Evolutionary conservation across 1,140 invertebrate species (phyloP).

Genomic region (Lethrus apterus): DNA sequence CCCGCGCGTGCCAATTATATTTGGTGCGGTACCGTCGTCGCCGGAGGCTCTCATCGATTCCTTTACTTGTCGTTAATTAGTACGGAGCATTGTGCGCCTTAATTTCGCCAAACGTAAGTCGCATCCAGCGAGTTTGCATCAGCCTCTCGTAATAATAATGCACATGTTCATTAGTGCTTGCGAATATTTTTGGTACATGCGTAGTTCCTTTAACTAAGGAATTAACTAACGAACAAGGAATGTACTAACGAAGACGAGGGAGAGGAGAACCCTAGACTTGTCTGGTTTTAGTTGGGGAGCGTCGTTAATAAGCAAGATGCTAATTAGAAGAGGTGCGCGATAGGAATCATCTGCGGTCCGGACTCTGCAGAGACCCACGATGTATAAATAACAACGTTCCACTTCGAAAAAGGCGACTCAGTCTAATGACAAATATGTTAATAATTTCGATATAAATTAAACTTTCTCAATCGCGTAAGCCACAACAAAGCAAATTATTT

Average conservation of each 20-base stretch:
- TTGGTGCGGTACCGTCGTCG: no score
- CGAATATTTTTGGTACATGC: conserved; percentile 24
- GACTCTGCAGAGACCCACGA: no score
- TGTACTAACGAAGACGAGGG: conserved; percentile 23
- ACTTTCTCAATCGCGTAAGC: no score
- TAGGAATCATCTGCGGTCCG: conserved; percentile 9
- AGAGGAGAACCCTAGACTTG: conserved; percentile 16
- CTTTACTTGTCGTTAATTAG: conserved; percentile 12
- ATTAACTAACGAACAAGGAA: conserved; percentile 24
- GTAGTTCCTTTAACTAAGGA: conserved; percentile 24
- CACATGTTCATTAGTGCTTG: conserved; percentile 24
- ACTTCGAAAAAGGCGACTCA: no score
- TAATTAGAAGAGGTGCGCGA: conserved; percentile 13
- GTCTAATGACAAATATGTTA: no score
- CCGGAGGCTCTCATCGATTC: conserved; percentile 10
- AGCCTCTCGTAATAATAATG: conserved; percentile 18
- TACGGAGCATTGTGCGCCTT: conserved; percentile 14
- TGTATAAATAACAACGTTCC: no score
- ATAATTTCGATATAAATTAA: no score
- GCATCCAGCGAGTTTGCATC: neutral
- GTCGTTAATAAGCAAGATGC: conserved; percentile 14
- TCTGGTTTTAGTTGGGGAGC: conserved; percentile 8
- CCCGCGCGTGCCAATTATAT: no score
- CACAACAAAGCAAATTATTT: no score
- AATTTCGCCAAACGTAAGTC: conserved; percentile 4